Conservation (phyloP, 2,113 vertebrate genomes). For the Sceloporus tristichus region DNA sequence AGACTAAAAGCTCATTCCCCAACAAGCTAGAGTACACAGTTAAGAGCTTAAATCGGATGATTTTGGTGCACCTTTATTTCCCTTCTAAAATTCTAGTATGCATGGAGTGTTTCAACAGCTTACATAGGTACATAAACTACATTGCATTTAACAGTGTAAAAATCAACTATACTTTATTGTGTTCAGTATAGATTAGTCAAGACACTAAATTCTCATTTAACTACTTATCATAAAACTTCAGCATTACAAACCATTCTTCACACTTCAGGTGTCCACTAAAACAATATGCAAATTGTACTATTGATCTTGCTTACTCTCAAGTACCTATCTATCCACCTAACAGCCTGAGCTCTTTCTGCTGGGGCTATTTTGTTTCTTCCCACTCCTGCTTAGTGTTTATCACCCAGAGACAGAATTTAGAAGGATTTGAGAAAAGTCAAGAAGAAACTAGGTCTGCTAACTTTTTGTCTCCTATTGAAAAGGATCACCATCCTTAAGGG, state of each 20-base stretch:
- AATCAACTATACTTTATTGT: neutral
- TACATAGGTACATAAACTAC: neutral
- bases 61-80: no score
- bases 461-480: no score
- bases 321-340: no score
- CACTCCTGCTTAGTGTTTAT: no score
- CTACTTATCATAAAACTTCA: neutral
- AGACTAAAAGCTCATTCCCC: neutral
- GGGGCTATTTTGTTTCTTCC: no score
- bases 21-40: neutral
- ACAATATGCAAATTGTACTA: neutral
- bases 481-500: no score
- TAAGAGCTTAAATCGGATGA: neutral
- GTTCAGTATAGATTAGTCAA: neutral
- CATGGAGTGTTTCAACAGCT: neutral
- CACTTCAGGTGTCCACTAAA: neutral
- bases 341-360: no score
- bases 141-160: neutral
- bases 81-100: neutral
- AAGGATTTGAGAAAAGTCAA: no score
- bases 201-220: slow-evolving; percentile 7
- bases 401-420: no score
- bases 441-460: no score
- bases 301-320: neutral
- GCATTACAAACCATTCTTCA: neutral